Evolutionary conservation across 2,797 vertebrate genomes (phyloP).

Genomic region (Phalanger gymnotis): DNA sequence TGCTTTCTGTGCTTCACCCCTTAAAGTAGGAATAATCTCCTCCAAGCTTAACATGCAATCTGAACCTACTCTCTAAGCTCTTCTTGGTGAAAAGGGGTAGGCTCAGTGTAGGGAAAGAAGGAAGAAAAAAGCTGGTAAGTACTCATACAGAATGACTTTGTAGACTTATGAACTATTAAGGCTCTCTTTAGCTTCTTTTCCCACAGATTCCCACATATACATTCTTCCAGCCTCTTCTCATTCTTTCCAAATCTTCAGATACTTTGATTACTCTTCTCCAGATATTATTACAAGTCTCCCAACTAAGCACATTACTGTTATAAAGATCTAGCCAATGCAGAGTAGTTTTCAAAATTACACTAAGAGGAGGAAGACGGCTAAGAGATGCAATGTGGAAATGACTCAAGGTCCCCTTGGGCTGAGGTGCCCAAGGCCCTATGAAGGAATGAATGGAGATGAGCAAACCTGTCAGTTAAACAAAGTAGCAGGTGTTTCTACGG

Average conservation of each 20-base stretch:
- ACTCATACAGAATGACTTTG: neutral
- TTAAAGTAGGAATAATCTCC: neutral
- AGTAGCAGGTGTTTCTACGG: too few relatives aligned
- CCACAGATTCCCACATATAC: neutral
- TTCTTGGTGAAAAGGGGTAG: neutral
- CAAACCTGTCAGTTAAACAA: neutral
- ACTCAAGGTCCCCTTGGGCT: neutral
- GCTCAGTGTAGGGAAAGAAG: neutral
- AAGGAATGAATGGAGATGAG: neutral
- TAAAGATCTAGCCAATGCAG: neutral
- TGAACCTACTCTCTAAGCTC: neutral
- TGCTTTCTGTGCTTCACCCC: neutral
- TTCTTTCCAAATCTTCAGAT: neutral
- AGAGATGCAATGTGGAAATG: neutral
- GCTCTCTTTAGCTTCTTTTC: neutral
- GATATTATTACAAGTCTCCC: neutral
- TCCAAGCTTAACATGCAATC: neutral
- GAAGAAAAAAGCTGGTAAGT: neutral
- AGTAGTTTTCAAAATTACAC: neutral
- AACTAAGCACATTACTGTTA: neutral
- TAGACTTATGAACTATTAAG: neutral
- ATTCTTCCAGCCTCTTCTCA: neutral
- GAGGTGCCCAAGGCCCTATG: neutral
- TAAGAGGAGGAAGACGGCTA: neutral
- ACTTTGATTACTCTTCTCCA: neutral